These are phyloP conservation scores for Drosophila busckii DNA, from an alignment of 1,140 invertebrate species.

Conservation along the genomic window DNA sequence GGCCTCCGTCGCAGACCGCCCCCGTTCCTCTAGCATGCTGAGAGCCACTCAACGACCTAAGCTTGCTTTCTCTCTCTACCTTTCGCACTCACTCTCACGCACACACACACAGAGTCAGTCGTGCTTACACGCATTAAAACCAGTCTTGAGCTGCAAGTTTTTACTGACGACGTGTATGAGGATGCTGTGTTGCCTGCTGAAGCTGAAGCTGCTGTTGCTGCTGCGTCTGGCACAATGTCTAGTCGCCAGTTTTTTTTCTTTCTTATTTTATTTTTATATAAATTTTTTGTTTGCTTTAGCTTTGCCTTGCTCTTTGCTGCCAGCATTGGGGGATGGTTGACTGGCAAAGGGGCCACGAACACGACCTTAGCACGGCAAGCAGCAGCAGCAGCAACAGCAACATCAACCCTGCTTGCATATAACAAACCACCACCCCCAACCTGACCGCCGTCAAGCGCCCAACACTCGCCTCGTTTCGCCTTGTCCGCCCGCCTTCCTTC, in stretches of 20 bases:
- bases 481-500: background rate
- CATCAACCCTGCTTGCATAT: slow-evolving; percentile 25
- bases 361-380: slow-evolving; percentile 17
- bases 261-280: slow-evolving; percentile 1
- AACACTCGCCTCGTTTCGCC: background rate
- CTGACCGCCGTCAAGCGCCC: slow-evolving; percentile 13
- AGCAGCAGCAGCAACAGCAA: slow-evolving; percentile 11
- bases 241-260: slow-evolving; percentile 22
- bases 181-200: slow-evolving; percentile 28
- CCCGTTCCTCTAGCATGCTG: background rate
- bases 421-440: slow-evolving; percentile 21
- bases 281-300: slow-evolving; percentile 5
- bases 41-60: slow-evolving; percentile 3
- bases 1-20: background rate
- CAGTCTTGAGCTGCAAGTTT: slow-evolving; percentile 41
- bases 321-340: slow-evolving; percentile 19
- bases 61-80: background rate
- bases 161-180: slow-evolving; percentile 20
- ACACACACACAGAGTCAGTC: slow-evolving; percentile 3
- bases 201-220: slow-evolving; percentile 3
- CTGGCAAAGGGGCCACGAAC: slow-evolving; percentile 18
- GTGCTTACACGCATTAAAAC: slow-evolving; percentile 16
- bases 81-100: background rate
- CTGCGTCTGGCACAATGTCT: slow-evolving; percentile 38
- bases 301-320: slow-evolving; percentile 29